Conservation (phyloP, 2,113 vertebrate species). For the Oreotrochilus melanogaster region DNA sequence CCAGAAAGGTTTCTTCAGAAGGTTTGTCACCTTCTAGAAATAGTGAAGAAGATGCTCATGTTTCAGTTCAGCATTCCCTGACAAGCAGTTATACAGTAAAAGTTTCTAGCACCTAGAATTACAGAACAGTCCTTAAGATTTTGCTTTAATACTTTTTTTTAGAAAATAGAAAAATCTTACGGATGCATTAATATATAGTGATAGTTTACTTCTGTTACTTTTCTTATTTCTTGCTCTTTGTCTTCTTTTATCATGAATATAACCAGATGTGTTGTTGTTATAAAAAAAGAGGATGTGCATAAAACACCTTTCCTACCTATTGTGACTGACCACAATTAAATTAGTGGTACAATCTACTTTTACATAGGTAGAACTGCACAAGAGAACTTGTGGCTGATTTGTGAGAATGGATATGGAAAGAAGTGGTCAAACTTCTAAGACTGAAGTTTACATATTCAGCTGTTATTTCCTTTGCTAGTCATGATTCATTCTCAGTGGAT, state of each 20-base stretch:
- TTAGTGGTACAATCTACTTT: not conserved
- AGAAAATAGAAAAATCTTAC: not conserved
- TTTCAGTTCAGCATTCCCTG: not conserved
- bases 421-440: not conserved
- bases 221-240: not conserved
- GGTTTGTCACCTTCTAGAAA: not conserved
- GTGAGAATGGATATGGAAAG: not conserved
- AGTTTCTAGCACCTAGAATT: not conserved
- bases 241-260: not conserved
- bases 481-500: not conserved
- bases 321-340: not conserved
- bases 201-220: not conserved
- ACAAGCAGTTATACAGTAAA: not conserved
- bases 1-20: not conserved
- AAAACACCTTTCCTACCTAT: not conserved
- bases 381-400: not conserved
- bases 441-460: not conserved
- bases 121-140: not conserved
- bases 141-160: not conserved
- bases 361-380: not conserved
- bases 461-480: not conserved
- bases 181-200: not conserved
- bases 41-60: not conserved
- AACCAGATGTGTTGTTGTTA: not conserved
- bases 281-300: not conserved